Evolutionary conservation across 2,113 vertebrate species (phyloP).

Genomic region (Oncorhynchus keta): DNA sequence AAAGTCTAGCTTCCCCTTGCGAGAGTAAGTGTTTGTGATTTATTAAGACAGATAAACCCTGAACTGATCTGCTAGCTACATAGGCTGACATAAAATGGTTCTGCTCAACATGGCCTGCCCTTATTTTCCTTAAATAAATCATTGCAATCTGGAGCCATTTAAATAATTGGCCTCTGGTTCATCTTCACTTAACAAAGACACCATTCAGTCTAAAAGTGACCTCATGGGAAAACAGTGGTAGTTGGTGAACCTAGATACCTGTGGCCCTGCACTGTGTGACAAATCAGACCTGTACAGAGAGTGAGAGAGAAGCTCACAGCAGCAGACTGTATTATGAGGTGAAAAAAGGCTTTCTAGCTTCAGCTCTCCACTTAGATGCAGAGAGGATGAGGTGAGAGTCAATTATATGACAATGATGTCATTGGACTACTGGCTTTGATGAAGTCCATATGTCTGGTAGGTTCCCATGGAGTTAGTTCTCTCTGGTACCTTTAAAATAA

Average conservation of each 20-base stretch:
- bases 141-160: slow-evolving; percentile 7
- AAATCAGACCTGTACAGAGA: not conserved
- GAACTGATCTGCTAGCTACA: slow-evolving; percentile 17
- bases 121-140: slow-evolving; percentile 48
- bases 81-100: slow-evolving; percentile 23
- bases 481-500: slow-evolving; percentile 22
- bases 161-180: slow-evolving; percentile 35
- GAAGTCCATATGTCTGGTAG: slow-evolving; percentile 49
- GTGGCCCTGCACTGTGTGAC: slow-evolving; percentile 19
- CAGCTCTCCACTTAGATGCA: slow-evolving; percentile 34
- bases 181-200: slow-evolving; percentile 22
- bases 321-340: not conserved
- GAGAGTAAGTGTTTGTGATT: slow-evolving; percentile 31
- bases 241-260: slow-evolving; percentile 25
- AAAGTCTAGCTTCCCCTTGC: not conserved
- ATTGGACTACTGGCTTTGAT: slow-evolving; percentile 60
- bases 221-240: slow-evolving; percentile 8
- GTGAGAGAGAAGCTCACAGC: no score
- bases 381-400: slow-evolving; percentile 50
- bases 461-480: slow-evolving; percentile 26
- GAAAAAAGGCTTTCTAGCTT: slow-evolving; percentile 27
- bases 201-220: slow-evolving; percentile 10
- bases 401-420: slow-evolving; percentile 70
- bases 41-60: slow-evolving; percentile 26
- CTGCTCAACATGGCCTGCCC: slow-evolving; percentile 4